Evolutionary conservation across 1,140 invertebrate genomes (phyloP).

Genomic region (Lepidurus couesii): DNA sequence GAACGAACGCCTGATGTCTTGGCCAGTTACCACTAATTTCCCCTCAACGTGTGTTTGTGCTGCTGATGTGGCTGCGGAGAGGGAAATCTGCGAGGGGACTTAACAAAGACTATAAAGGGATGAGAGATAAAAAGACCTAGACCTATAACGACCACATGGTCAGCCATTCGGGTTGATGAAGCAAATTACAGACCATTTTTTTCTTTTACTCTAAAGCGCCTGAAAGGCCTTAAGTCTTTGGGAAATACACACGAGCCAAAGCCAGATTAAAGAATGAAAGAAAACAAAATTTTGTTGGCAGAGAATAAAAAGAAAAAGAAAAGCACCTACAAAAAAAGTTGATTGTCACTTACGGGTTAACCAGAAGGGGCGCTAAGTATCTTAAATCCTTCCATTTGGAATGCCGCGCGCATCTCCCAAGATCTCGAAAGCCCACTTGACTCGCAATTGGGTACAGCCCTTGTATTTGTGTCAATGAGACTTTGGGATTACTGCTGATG

Average conservation of each 20-base stretch:
- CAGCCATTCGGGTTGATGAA: neutral
- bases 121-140: neutral
- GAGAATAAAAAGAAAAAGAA: neutral
- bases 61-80: conserved; percentile 8
- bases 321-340: neutral
- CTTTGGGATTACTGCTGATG: conserved; percentile 17
- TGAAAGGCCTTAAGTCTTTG: neutral
- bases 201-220: neutral
- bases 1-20: conserved; percentile 8
- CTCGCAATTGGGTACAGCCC: conserved; percentile 9
- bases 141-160: conserved; percentile 21
- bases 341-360: conserved; percentile 8
- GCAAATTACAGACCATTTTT: conserved; percentile 15
- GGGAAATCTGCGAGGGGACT: conserved; percentile 9
- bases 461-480: conserved; percentile 16
- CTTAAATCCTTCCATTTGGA: conserved; percentile 11
- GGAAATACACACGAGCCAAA: neutral
- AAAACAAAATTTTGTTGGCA: neutral
- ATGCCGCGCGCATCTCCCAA: conserved; percentile 3
- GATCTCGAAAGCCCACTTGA: conserved; percentile 17
- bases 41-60: conserved; percentile 5
- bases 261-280: neutral
- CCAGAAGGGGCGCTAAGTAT: neutral
- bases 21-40: conserved; percentile 18
- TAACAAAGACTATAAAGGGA: conserved; percentile 9